Conservation (phyloP, 2,113 vertebrate species). For the Monopterus albus region DNA sequence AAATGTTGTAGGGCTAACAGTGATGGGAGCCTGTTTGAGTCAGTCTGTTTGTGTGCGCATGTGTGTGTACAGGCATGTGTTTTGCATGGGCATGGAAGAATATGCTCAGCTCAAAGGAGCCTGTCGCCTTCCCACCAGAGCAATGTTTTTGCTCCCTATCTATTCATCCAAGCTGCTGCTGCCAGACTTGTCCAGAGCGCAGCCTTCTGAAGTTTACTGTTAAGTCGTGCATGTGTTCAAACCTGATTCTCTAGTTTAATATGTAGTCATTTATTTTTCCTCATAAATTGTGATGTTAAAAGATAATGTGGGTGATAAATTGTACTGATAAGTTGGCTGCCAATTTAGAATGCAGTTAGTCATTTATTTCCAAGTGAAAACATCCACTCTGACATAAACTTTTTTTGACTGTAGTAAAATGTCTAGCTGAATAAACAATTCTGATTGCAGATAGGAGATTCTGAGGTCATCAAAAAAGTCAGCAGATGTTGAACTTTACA, state of each 20-base stretch:
- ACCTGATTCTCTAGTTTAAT: constrained; percentile 26
- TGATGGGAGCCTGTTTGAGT: constrained; percentile 56
- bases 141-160: constrained; percentile 37
- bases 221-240: constrained; percentile 30
- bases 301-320: constrained; percentile 18
- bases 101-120: constrained; percentile 52
- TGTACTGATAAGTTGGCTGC: constrained; percentile 4
- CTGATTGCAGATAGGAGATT: constrained; percentile 10
- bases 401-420: constrained; percentile 17
- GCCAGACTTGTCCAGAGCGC: constrained; percentile 54
- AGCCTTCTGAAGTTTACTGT: constrained; percentile 58
- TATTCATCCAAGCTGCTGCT: too few species aligned
- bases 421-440: neutral
- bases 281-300: neutral
- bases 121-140: constrained; percentile 48
- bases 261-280: constrained; percentile 14
- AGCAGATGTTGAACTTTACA: constrained; percentile 18
- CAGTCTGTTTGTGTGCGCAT: constrained; percentile 30
- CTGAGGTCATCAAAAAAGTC: constrained; percentile 11
- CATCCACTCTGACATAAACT: neutral
- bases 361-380: constrained; percentile 24
- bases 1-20: constrained; percentile 68
- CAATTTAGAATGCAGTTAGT: constrained; percentile 1
- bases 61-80: constrained; percentile 49
- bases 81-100: constrained; percentile 48